Evolutionary conservation across 2,797 vertebrate species (phyloP), one percentile per base, ranked within the genome.

Genomic region (Rhinoraja longicauda): DNA sequence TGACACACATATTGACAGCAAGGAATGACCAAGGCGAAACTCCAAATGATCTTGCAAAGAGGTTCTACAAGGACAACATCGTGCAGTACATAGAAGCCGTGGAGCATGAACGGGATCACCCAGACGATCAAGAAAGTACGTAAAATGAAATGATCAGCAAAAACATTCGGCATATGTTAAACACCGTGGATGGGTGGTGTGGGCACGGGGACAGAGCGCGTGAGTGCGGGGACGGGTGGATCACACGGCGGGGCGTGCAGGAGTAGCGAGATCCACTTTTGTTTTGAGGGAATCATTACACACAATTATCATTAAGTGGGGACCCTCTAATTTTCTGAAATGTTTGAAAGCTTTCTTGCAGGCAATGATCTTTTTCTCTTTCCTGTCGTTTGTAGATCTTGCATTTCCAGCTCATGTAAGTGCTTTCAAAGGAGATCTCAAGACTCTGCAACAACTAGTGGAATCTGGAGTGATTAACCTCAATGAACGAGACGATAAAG

Each of bases 21-120:
- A 96, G 96, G 93, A 97, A 97, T 72, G 95, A 97, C 93, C 96
- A 96, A 0, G 96, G 97, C 93, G 96, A 97, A 93, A 97, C 95
- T 88, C 95, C 96, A 6, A 76, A 95, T 93, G 97, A 97, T 90
- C 95, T 97, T 94, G 97, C 97, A 1, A 94, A 96, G 93, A 95
- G 95, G 9, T 97, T 97, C 94, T 96, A 95, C 93, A 97, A 97
- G 93, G 94, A 96, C 10, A 95, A 94, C 6, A 95, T 97, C 90
- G 93, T 96, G 88, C 95, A 95, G 2, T 97, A 96, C 94, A 95
- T 97, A 24, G 94, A 95, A 59, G 64, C 82, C 4, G 9, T 95
- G 92, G 94, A 95, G 93, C 94, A 94, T 94, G 95, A 96, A 82
- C 70, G 62, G 53, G 94, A 94, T 90, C 93, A 94, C 91, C 93